A percentile compares a stretch with the other conserved stretches of the same genome.
Evolutionary conservation across 2,888 invertebrate genomes (phyloP).

Genomic region (Agrotis exclamationis): DNA sequence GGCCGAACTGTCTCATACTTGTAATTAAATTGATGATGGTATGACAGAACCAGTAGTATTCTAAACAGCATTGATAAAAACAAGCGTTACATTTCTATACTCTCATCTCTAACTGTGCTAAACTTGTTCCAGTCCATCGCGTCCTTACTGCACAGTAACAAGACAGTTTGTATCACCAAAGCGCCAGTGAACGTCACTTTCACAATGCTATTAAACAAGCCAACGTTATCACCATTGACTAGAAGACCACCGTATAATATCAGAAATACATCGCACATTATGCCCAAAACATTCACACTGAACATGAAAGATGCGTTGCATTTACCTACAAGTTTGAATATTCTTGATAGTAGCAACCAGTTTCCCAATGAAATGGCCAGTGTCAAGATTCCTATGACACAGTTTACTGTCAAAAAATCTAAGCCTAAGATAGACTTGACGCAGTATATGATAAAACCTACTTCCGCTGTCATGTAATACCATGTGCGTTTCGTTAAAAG

Average conservation of each 20-base stretch:
- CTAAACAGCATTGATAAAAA: no score
- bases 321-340: background rate
- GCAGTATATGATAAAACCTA: background rate
- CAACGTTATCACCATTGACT: background rate
- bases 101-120: background rate
- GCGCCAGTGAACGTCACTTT: background rate
- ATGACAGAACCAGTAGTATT: no score
- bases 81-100: slow-evolving; percentile 26
- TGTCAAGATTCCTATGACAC: background rate
- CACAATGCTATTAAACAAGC: background rate
- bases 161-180: slow-evolving; percentile 15
- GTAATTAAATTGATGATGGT: no score
- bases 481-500: background rate
- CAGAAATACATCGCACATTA: slow-evolving; percentile 33
- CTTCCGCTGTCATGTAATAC: background rate
- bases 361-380: slow-evolving; percentile 21
- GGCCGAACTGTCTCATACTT: background rate
- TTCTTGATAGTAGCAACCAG: slow-evolving; percentile 12
- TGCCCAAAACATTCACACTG: slow-evolving; percentile 22
- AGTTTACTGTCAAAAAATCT: background rate
- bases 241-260: slow-evolving; percentile 25
- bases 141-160: slow-evolving; percentile 25
- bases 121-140: slow-evolving; percentile 29
- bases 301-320: slow-evolving; percentile 11
- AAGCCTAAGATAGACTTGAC: slow-evolving; percentile 15